Conservation (phyloP, 1,140 invertebrate species). For the Pseudoatta argentina region DNA sequence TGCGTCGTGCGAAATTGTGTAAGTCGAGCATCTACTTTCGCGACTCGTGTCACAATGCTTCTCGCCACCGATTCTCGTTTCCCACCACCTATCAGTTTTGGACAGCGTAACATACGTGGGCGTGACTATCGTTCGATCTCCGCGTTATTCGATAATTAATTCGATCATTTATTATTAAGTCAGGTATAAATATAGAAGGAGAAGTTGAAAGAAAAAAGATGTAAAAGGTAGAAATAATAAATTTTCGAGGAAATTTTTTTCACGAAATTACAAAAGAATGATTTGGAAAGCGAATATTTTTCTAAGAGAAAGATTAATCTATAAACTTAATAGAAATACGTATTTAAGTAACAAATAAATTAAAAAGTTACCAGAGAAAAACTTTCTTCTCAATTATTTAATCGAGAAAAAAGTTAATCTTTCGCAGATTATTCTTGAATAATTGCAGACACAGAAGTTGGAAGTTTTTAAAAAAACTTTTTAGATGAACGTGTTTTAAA, state of each 20-base stretch:
- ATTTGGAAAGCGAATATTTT: slow-evolving; percentile 5
- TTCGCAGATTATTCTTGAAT: not conserved
- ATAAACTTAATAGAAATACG: not conserved
- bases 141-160: slow-evolving; percentile 34
- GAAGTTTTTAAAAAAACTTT: slow-evolving; percentile 16
- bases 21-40: slow-evolving; percentile 59
- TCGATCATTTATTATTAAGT: not conserved
- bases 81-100: not conserved
- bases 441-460: not conserved
- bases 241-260: not conserved
- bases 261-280: not conserved
- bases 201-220: not conserved
- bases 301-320: not conserved
- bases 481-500: not conserved
- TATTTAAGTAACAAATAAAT: not conserved
- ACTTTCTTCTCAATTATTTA: not conserved
- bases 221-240: not conserved
- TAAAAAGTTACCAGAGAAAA: not conserved
- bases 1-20: slow-evolving; percentile 47
- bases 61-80: not conserved
- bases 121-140: slow-evolving; percentile 5
- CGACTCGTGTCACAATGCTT: slow-evolving; percentile 65
- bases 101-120: slow-evolving; percentile 2
- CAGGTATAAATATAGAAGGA: not conserved
- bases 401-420: not conserved